Base-by-base conservation (phyloP, 2,797 vertebrate species). In the Danio aesculapii region DNA sequence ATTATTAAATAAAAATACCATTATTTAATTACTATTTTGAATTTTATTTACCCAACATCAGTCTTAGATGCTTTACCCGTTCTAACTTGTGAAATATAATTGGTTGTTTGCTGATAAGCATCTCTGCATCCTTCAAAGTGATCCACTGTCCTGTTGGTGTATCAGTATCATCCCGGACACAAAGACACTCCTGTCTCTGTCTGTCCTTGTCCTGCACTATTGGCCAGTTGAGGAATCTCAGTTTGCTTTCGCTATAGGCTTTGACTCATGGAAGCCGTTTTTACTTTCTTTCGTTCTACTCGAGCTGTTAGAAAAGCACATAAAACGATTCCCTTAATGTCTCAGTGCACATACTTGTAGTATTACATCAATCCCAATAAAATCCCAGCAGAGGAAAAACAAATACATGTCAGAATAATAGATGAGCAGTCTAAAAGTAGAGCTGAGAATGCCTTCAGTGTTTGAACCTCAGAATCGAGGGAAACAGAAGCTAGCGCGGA, bases 91-190 rank as follows among this genome's bases (percentile, higher is more conserved):
- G 50, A 13, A 17, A 44, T 70, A 62, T 58, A 21, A 69, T 64
- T 70, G 77, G 73, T n/a, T 43, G 68, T 17, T 69, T 71, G 43
- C 44, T 21, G 81, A 86, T 83, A 81, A 78, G 77, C 69, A 86
- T 86, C 83, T 85, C 59, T 58, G 73, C 62, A 46, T 82, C 82
- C 79, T 68, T 73, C 67, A 30, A 52, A 80, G 62, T 39, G 17
- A 47, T 53, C 19, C 46, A 19, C 59, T 61, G 53, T 57, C 50
- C 79, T 46, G 41, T 49, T 55, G 46, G 76, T 66, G 75, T 86
- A 86, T 86, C 85, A 1, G 52, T 86, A 50, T 83, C 91, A 88
- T 87, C 86, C 83, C 81, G 83, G 87, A 87, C 86, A 91, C 89
- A 92, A 91, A 89, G 87, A 88, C 81, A 62, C 61, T 82, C 55